Evolutionary conservation across 1,140 invertebrate species (phyloP).

Genomic region (Daktulosphaira vitifoliae): DNA sequence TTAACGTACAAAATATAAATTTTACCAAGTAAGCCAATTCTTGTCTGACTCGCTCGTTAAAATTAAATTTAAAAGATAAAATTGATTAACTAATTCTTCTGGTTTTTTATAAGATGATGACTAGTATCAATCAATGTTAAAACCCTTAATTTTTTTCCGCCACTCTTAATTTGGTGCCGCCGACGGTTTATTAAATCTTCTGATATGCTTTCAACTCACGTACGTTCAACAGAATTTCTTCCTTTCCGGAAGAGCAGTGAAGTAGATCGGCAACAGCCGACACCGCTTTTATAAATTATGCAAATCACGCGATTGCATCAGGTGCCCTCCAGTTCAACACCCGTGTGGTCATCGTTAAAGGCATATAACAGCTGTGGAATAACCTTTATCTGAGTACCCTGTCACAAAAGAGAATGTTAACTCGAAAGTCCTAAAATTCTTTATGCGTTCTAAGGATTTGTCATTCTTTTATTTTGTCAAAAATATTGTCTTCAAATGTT

Average conservation of each 20-base stretch:
- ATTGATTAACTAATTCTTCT: too few species aligned
- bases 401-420: too few species aligned
- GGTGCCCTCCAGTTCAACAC: background rate
- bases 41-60: background rate
- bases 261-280: background rate
- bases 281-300: background rate
- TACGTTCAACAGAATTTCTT: background rate
- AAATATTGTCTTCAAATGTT: too few species aligned
- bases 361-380: background rate
- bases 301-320: background rate
- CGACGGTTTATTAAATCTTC: slow-evolving; percentile 1
- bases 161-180: background rate
- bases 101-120: background rate
- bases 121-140: background rate
- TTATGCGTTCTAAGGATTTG: too few species aligned
- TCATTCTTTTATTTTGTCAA: too few species aligned
- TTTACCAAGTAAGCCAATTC: too few species aligned
- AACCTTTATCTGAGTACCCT: too few species aligned
- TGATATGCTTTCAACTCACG: background rate
- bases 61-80: too few species aligned
- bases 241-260: background rate
- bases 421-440: too few species aligned
- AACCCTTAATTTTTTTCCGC: background rate
- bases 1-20: too few species aligned
- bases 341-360: background rate